These are phyloP conservation scores for Oligia latruncula DNA, from an alignment of 2,888 invertebrate species.

Conservation along the genomic window DNA sequence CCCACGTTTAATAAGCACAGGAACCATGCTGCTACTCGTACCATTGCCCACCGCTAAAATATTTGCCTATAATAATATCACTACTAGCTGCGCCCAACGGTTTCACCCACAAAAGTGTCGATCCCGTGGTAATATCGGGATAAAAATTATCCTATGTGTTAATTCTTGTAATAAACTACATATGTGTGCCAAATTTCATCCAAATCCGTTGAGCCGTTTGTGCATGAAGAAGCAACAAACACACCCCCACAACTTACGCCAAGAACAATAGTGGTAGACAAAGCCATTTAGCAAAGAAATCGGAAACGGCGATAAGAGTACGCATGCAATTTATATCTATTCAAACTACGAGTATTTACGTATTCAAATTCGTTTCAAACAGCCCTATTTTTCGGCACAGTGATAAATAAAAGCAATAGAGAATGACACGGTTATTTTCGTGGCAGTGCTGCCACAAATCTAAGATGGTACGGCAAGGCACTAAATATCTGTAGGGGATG, in stretches of 20 bases:
- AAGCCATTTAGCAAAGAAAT: neutral
- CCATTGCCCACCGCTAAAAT: neutral
- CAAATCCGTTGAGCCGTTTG: no score
- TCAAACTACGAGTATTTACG: constrained; percentile 19
- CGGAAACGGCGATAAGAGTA: neutral
- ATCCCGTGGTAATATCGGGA: no score
- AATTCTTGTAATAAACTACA: no score
- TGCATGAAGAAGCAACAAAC: no score
- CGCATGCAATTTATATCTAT: neutral
- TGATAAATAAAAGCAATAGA: constrained; percentile 73
- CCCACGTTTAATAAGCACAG: neutral
- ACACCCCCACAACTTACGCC: no score
- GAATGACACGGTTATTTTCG: constrained; percentile 73
- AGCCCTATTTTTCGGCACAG: constrained; percentile 74
- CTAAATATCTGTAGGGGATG: constrained; percentile 76
- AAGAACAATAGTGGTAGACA: neutral
- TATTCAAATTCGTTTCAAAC: constrained; percentile 61
- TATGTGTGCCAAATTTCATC: no score
- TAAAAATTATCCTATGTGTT: no score
- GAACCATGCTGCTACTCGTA: neutral
- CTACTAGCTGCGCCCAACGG: no score
- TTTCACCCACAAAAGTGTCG: no score
- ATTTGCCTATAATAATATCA: neutral
- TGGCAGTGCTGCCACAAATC: constrained; percentile 85
- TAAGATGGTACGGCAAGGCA: constrained; percentile 88